These are phyloP conservation scores for Zosterops borbonicus DNA, from an alignment of 2,113 vertebrate genomes.

Conservation along the genomic window DNA sequence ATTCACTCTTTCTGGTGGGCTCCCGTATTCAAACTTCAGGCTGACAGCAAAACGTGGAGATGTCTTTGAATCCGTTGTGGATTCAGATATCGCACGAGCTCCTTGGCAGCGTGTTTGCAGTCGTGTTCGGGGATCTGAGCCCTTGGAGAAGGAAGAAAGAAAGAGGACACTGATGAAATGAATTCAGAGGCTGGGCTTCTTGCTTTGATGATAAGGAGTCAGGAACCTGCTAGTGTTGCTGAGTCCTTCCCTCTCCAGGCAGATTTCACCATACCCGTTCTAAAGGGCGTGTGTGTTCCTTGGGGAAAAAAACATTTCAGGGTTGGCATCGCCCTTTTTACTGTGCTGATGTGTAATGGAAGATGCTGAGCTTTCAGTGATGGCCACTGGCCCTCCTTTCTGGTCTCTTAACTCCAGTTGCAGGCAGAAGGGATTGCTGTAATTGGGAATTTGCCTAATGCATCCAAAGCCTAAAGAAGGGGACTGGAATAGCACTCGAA, in stretches of 20 bases:
- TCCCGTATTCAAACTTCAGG: neutral
- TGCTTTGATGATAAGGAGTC: neutral
- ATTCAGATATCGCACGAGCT: neutral
- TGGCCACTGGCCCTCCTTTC: neutral
- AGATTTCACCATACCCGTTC: neutral
- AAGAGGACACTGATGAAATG: neutral
- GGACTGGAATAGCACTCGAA: neutral
- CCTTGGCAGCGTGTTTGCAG: neutral
- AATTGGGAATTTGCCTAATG: neutral
- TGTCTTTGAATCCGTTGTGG: neutral
- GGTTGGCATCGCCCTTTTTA: neutral
- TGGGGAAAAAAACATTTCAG: neutral
- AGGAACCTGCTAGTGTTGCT: neutral
- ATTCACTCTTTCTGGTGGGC: constrained; percentile 47
- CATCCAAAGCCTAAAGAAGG: neutral
- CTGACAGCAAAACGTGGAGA: neutral
- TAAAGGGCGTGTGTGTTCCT: neutral
- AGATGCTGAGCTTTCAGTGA: neutral
- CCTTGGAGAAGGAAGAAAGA: neutral
- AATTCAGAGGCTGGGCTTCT: neutral
- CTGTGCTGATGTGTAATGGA: neutral
- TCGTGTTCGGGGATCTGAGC: neutral
- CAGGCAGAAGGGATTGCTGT: neutral
- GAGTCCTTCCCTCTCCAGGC: neutral
- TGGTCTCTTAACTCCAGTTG: neutral